These are phyloP conservation scores for Montipora capitata DNA, from an alignment of 92 coral and sea anemone species.

Conservation along the genomic window DNA sequence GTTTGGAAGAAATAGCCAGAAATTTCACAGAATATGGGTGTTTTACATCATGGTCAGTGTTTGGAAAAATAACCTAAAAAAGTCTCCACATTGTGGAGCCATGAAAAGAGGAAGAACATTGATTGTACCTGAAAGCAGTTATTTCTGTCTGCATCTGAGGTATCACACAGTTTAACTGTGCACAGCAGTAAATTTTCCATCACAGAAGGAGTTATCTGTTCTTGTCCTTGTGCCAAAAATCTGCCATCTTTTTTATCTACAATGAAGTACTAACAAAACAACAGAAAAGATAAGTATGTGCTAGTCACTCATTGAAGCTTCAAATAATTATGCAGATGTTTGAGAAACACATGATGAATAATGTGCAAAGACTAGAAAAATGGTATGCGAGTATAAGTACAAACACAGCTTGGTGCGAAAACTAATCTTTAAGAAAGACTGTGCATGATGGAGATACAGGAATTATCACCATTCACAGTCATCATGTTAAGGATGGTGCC, in stretches of 20 bases:
- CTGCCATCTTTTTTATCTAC: constrained; percentile 91
- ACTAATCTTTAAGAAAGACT: no score
- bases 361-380: neutral
- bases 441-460: no score
- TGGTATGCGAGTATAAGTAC: neutral
- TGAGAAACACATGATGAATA: no score
- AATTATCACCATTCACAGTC: no score
- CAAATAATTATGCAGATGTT: no score
- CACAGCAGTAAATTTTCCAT: constrained; percentile 92
- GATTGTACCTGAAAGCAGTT: constrained; percentile 88
- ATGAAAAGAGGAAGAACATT: neutral
- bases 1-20: no score
- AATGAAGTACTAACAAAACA: constrained; percentile 84
- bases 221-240: constrained; percentile 96
- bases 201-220: constrained; percentile 85
- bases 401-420: neutral
- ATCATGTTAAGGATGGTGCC: no score
- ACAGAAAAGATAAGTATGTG: neutral
- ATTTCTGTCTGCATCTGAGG: constrained; percentile 91
- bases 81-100: no score
- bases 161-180: constrained; percentile 92
- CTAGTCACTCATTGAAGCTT: no score
- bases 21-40: no score
- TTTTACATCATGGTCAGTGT: no score
- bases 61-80: no score